Evolutionary conservation across 2,888 invertebrate species (phyloP).

Genomic region (Dromius quadrimaculatus): DNA sequence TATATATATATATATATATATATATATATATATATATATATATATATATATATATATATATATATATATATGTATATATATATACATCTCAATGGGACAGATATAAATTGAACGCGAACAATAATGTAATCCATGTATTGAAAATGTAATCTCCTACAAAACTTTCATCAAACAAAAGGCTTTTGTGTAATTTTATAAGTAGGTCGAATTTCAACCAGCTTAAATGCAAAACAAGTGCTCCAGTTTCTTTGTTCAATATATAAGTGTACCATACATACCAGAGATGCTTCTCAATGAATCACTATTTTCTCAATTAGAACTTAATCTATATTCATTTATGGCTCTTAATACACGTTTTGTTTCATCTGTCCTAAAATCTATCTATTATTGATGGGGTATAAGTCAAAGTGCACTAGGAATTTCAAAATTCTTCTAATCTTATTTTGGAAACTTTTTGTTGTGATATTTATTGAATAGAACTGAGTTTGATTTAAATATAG

Average conservation of each 20-base stretch:
- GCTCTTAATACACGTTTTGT: no score
- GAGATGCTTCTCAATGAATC: conserved; percentile 3
- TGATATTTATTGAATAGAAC: no score
- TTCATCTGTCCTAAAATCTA: no score
- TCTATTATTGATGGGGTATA: no score
- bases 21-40: not conserved
- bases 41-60: not conserved
- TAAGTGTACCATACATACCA: conserved; percentile 35
- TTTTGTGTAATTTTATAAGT: conserved; percentile 4
- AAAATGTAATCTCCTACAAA: not conserved
- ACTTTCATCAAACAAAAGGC: not conserved
- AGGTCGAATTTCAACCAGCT: conserved; percentile 5
- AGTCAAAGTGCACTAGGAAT: no score
- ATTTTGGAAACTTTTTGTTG: no score
- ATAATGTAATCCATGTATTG: not conserved
- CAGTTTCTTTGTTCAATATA: conserved; percentile 30
- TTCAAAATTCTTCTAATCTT: no score
- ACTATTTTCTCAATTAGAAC: no score
- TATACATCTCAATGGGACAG: not conserved
- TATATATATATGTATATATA: not conserved
- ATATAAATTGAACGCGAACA: not conserved
- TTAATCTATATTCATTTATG: no score
- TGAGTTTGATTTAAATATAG: no score
- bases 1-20: not conserved
- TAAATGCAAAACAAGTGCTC: conserved; percentile 28